Conservation (phyloP, 2,888 invertebrate genomes). For the Tenthredo mesomela region DNA sequence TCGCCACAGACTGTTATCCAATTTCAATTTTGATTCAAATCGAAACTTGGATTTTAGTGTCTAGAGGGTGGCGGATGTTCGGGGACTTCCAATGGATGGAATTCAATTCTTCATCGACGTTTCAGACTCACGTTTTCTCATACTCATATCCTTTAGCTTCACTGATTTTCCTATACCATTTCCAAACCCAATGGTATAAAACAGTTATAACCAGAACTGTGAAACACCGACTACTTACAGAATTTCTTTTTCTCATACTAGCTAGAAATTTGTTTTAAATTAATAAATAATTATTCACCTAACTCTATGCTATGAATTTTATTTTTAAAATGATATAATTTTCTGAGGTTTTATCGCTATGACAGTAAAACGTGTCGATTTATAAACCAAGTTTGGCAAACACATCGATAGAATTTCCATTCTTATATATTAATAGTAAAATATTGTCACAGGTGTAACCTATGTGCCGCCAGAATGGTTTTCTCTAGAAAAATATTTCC, state of each 20-base stretch:
- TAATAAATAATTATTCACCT: background rate
- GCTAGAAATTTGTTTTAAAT: background rate
- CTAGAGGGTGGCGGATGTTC: background rate
- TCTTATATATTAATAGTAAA: conserved; percentile 7
- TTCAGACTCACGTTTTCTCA: background rate
- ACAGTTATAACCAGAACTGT: too few relatives aligned
- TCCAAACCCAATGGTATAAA: background rate
- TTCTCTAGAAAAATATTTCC: background rate
- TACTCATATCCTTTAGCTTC: background rate
- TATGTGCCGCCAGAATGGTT: background rate
- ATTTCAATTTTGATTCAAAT: conserved; percentile 20
- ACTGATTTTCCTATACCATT: background rate
- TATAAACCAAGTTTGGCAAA: background rate
- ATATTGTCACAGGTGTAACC: background rate
- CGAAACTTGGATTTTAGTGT: background rate
- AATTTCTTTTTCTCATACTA: background rate
- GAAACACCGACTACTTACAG: background rate
- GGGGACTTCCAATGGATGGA: background rate
- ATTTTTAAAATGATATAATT: background rate
- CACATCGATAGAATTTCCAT: background rate
- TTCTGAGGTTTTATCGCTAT: background rate
- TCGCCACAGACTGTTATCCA: background rate
- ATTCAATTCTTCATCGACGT: background rate
- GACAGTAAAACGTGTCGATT: background rate
- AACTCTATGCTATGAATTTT: background rate